A percentile compares a stretch with the other conserved stretches of the same genome.
These are phyloP conservation scores for Buceros bicornis DNA, from an alignment of 2,797 vertebrate genomes.

Conservation along the genomic window DNA sequence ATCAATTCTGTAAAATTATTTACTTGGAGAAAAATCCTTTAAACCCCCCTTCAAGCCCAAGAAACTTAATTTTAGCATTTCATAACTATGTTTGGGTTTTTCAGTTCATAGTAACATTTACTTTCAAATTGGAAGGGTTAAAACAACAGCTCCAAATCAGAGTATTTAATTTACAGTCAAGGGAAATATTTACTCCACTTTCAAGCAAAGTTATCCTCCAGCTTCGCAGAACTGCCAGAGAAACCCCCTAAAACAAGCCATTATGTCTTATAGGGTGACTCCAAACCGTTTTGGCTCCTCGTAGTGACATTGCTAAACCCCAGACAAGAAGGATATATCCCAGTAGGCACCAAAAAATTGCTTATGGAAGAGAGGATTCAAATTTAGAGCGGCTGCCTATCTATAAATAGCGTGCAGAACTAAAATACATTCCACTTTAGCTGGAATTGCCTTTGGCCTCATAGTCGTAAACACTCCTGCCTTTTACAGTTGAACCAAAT, in stretches of 20 bases:
- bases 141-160: background rate
- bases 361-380: constrained; percentile 66
- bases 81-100: background rate
- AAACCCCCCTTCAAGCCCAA: background rate
- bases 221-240: background rate
- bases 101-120: background rate
- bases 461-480: constrained; percentile 59
- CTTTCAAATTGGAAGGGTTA: constrained; percentile 29
- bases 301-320: constrained; percentile 6
- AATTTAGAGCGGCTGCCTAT: constrained; percentile 57
- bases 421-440: constrained; percentile 72
- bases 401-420: constrained; percentile 65
- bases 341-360: constrained; percentile 49
- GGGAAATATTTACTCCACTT: background rate
- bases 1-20: background rate
- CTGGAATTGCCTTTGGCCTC: constrained; percentile 66
- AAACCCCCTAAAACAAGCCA: background rate
- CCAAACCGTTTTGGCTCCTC: background rate
- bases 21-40: background rate
- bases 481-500: constrained; percentile 68
- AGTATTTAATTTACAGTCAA: constrained; percentile 14
- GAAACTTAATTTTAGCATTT: background rate
- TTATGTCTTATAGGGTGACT: background rate
- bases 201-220: background rate
- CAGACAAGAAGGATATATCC: background rate